Evolutionary conservation across 2,797 vertebrate species (phyloP).

Genomic region (Helicolenus hilgendorfi): DNA sequence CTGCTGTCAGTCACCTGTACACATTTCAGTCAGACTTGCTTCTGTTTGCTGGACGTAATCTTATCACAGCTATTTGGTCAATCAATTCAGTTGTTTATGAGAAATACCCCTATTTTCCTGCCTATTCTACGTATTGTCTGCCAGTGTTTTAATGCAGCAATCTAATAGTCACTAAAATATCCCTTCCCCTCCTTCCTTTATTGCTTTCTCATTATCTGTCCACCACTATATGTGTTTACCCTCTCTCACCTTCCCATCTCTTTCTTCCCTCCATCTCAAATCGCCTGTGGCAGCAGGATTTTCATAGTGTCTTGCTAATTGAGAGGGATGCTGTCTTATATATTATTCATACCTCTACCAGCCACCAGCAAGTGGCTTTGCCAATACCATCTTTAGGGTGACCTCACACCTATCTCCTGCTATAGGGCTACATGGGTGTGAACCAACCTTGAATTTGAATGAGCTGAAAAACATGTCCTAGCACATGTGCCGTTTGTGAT

Average conservation of each 20-base stretch:
- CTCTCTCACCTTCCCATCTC: background rate
- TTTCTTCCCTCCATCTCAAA: background rate
- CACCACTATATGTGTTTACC: background rate
- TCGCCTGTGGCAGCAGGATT: slow-evolving; percentile 27
- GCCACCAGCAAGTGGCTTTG: background rate
- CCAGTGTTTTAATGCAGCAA: slow-evolving; percentile 8
- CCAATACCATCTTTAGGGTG: background rate
- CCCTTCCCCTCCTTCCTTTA: background rate
- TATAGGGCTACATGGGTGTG: background rate
- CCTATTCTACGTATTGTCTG: background rate
- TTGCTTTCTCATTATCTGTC: slow-evolving; percentile 7
- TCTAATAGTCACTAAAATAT: background rate
- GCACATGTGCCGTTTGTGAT: background rate
- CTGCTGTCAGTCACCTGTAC: background rate
- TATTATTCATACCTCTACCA: slow-evolving; percentile 42
- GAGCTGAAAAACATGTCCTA: background rate
- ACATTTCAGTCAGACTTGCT: background rate
- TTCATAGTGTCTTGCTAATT: slow-evolving; percentile 17
- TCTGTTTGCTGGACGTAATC: background rate
- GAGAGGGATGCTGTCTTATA: slow-evolving; percentile 18
- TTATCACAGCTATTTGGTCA: background rate
- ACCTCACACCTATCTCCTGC: background rate
- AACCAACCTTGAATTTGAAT: background rate
- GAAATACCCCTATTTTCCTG: background rate
- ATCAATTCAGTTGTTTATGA: background rate